Conservation (phyloP, 1,140 invertebrate species). For the Sogatella furcifera region DNA sequence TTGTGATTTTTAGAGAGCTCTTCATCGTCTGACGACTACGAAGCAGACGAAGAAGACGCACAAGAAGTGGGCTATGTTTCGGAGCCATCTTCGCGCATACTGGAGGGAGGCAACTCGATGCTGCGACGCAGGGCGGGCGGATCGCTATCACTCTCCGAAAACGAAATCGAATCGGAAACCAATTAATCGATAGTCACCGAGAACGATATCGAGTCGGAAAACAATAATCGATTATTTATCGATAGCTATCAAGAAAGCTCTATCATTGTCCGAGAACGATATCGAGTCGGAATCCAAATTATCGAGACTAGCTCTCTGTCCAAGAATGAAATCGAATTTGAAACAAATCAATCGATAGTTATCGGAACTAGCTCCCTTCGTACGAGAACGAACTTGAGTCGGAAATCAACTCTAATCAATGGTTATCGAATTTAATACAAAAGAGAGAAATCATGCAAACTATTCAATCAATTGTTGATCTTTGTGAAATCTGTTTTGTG, state of each 20-base stretch:
- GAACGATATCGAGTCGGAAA: too few species aligned
- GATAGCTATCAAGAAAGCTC: too few species aligned
- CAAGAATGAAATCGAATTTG: too few species aligned
- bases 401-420: too few species aligned
- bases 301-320: not conserved
- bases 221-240: too few species aligned
- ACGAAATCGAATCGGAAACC: conserved; percentile 48
- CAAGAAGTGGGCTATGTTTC: conserved; percentile 75
- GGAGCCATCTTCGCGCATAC: conserved; percentile 51
- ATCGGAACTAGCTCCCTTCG: too few species aligned
- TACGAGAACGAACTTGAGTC: too few species aligned
- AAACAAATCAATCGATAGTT: too few species aligned
- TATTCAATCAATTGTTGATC: too few species aligned
- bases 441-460: too few species aligned
- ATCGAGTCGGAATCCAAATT: conserved; percentile 37
- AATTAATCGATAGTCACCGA: not conserved
- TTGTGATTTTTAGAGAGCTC: conserved; percentile 4
- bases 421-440: too few species aligned
- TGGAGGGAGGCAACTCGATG: conserved; percentile 4
- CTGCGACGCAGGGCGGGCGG: conserved; percentile 19
- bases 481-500: too few species aligned
- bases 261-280: conserved; percentile 66
- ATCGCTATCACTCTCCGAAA: conserved; percentile 56
- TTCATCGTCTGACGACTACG: conserved; percentile 40
- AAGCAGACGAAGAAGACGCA: conserved; percentile 53